Evolutionary conservation across 2,888 invertebrate genomes (phyloP), one percentile per base, ranked within the genome.

Genomic region (Lithophane ornitopus): DNA sequence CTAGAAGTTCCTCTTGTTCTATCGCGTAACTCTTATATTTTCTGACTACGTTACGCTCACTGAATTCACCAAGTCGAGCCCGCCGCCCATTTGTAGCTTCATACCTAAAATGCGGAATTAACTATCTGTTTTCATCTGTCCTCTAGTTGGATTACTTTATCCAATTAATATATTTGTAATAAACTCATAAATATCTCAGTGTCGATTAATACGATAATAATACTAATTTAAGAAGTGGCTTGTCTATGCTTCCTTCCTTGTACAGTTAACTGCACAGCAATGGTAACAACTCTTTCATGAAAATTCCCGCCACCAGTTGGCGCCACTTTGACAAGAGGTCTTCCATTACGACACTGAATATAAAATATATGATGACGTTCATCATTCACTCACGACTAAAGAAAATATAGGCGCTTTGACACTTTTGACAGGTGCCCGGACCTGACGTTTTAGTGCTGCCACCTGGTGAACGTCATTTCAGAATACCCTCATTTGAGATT

Each of bases 151-250:
- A 70, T 58, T 16, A 26, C 4, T 39, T 46, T 73, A 39, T 49
- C 26, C 4, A 41, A 70, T 12, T 73, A 26, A 46, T 59, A 28
- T 26, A n/a, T 68, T 67, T 54, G 41, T 70, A 52, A 16, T 44
- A 54, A 54, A 71, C 4, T n/a, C n/a, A 11, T 16, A 11, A 41
- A 44, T 41, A 68, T 69, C 6, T 28, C 19, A 0, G 19, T 76
- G 61, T 77, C 12, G 39, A 76, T 76, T 69, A 76, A 76, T 28
- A 77, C 39, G 62, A 54, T 69, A 69, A 76, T 62, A 26, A n/a
- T 54, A 41, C 8, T 49, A 9, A 46, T 76, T n/a, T 56, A 78
- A 26, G 1, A 34, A 63, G 1, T 70, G 28, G 44, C 14, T 16
- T 16, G 56, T 28, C 46, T 56, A 34, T 61, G 28, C 22, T 49